A percentile compares a stretch with the other conserved stretches of the same genome.
Conservation (phyloP, 2,797 vertebrate species). For the Brachymystax lenok region DNA sequence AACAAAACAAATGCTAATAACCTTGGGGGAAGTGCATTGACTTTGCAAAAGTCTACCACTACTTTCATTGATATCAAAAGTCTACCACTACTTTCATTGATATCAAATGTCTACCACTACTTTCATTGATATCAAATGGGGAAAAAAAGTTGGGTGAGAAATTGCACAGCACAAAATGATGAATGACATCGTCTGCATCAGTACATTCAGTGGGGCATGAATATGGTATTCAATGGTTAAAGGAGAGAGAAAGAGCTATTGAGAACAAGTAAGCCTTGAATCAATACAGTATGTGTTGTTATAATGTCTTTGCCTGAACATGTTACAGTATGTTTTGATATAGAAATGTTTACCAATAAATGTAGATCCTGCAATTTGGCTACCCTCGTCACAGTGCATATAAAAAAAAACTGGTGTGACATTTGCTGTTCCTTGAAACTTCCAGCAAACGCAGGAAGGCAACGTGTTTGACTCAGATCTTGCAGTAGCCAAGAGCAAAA, state of each 20-base stretch:
- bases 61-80: neutral
- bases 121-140: neutral
- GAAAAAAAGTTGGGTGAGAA: neutral
- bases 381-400: slow-evolving; percentile 11
- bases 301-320: slow-evolving; percentile 25
- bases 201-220: neutral
- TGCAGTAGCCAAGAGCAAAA: slow-evolving; percentile 64
- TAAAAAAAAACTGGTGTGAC: slow-evolving; percentile 38
- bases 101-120: no score
- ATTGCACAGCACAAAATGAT: slow-evolving; percentile 12
- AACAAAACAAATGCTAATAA: slow-evolving; percentile 63
- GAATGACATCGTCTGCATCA: slow-evolving; percentile 30
- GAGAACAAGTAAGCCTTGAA: slow-evolving; percentile 31
- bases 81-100: no score
- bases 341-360: slow-evolving; percentile 33
- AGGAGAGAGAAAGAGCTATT: slow-evolving; percentile 23
- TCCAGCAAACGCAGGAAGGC: slow-evolving; percentile 28
- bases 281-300: slow-evolving; percentile 24
- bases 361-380: slow-evolving; percentile 30
- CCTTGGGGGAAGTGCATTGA: slow-evolving; percentile 31
- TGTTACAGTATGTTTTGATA: slow-evolving; percentile 45
- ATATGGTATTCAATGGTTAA: slow-evolving; percentile 22
- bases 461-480: slow-evolving; percentile 51
- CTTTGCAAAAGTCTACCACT: slow-evolving; percentile 20
- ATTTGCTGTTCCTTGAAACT: slow-evolving; percentile 63